Conservation (phyloP, 1,140 invertebrate genomes). For the Rhagoletis zephyria region DNA sequence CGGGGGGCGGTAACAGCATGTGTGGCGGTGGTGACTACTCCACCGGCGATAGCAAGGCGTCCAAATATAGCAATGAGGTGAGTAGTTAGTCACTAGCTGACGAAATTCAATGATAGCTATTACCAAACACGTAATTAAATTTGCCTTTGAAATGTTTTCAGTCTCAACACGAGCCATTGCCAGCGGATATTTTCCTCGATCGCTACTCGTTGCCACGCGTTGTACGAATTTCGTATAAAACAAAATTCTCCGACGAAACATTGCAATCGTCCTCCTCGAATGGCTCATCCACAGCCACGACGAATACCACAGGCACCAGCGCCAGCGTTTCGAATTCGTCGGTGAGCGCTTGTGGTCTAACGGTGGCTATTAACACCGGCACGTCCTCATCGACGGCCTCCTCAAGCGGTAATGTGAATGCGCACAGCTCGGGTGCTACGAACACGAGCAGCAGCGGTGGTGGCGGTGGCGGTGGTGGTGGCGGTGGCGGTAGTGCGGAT, state of each 20-base stretch:
- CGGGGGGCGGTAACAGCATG: background rate
- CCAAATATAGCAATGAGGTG: constrained; percentile 69
- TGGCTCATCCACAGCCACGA: constrained; percentile 69
- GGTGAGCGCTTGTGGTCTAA: constrained; percentile 19
- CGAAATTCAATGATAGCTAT: background rate
- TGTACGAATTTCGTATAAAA: constrained; percentile 72
- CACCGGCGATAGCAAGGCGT: constrained; percentile 72
- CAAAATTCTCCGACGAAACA: constrained; percentile 68
- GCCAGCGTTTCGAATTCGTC: constrained; percentile 39
- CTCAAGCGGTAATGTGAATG: constrained; percentile 52
- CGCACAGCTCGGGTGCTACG: constrained; percentile 50
- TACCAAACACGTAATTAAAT: background rate
- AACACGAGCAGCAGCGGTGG: constrained; percentile 53
- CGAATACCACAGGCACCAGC: constrained; percentile 56
- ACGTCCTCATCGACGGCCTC: constrained; percentile 64
- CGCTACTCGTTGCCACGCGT: constrained; percentile 76
- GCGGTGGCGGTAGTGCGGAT: constrained; percentile 34
- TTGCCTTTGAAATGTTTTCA: background rate
- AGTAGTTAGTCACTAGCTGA: constrained; percentile 33
- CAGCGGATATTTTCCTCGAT: constrained; percentile 75
- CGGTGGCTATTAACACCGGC: constrained; percentile 50
- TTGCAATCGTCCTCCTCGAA: constrained; percentile 71
- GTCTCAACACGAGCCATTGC: constrained; percentile 65
- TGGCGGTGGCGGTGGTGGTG: too few relatives aligned
- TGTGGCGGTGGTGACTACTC: constrained; percentile 66